These are phyloP conservation scores for Halcyon smyrnensis DNA, from an alignment of 2,797 vertebrate genomes.

Conservation along the genomic window DNA sequence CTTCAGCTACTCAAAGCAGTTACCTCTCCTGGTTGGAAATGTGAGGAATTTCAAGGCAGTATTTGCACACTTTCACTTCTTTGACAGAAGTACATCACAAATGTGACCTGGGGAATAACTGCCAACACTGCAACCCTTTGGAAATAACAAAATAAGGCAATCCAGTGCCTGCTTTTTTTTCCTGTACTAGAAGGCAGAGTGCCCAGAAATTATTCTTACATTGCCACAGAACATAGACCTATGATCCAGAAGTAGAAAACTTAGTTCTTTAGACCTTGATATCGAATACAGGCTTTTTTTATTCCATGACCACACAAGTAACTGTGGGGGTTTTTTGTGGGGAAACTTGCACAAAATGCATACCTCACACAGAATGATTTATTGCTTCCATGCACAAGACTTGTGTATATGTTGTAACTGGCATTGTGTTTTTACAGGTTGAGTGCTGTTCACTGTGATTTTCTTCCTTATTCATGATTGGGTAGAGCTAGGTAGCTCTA, in stretches of 20 bases:
- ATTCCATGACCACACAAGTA: not conserved
- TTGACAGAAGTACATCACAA: not conserved
- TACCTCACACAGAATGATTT: not conserved
- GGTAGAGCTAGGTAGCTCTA: not conserved
- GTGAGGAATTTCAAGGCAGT: not conserved
- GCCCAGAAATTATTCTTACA: not conserved
- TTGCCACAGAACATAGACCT: not conserved
- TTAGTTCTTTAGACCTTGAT: not conserved
- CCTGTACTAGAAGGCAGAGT: not conserved
- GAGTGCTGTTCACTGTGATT: not conserved
- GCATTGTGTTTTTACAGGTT: not conserved
- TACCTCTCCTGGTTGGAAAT: not conserved
- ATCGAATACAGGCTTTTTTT: not conserved
- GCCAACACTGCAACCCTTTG: not conserved
- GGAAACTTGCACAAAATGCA: not conserved
- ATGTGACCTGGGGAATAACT: not conserved
- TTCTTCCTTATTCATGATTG: not conserved
- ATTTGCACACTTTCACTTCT: not conserved
- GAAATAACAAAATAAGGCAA: not conserved
- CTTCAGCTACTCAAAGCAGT: not conserved
- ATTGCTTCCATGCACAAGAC: not conserved
- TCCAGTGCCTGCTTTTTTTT: not conserved
- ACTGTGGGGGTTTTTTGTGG: rapidly evolving
- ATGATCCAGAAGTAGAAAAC: not conserved
- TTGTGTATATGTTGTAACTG: not conserved